phyloP scores from a whole-genome alignment of 2,113 vertebrate genomes.

The Daubentonia madagascariensis region DNA sequence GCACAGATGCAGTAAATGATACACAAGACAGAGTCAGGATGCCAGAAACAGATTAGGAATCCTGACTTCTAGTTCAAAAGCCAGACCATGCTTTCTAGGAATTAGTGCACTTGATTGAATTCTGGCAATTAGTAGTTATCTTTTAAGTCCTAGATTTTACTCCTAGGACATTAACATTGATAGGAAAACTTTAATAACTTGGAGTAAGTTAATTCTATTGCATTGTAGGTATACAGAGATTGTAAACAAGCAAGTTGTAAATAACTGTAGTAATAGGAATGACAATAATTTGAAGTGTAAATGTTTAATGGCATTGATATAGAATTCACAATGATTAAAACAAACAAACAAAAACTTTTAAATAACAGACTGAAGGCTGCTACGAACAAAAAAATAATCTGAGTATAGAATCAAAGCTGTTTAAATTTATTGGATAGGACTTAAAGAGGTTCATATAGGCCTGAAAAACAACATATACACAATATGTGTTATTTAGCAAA shows the following conservation, averaged over 20 bases:
- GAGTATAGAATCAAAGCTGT: not conserved
- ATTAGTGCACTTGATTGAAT: not conserved
- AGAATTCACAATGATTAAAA: constrained; percentile 28
- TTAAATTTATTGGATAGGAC: not conserved
- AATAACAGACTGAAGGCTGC: not conserved
- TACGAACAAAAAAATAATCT: not conserved
- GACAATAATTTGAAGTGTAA: constrained; percentile 1
- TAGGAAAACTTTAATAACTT: constrained; percentile 29
- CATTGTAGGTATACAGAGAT: not conserved
- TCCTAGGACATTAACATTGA: not conserved
- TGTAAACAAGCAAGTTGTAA: not conserved
- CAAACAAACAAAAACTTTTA: constrained; percentile 12
- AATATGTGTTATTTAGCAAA: not conserved
- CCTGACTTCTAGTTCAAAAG: not conserved
- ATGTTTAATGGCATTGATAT: not conserved
- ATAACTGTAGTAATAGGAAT: not conserved
- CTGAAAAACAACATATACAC: not conserved
- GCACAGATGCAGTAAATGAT: not conserved
- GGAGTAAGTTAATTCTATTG: constrained; percentile 34
- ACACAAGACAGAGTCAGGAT: not conserved
- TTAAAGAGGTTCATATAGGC: not conserved
- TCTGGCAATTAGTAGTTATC: not conserved
- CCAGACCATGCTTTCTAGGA: not conserved
- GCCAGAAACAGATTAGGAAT: not conserved
- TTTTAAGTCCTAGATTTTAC: not conserved